Evolutionary conservation across 64 coral and sea anemone genomes (phyloP), one percentile per base, ranked within the genome.

Genomic region (Dendronephthya gigantea): DNA sequence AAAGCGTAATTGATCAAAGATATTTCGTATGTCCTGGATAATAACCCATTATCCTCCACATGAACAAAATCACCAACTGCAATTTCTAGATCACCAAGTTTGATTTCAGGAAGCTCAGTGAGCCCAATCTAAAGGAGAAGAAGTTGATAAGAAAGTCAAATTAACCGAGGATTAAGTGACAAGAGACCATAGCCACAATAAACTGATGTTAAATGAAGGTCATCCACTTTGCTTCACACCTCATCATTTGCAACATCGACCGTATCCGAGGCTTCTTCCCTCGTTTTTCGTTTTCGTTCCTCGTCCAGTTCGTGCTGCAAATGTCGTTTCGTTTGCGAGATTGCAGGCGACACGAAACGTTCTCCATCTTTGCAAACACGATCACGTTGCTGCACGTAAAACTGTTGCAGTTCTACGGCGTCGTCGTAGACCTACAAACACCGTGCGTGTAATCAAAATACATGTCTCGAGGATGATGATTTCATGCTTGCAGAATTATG

Each of bases 361-460:
- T 97, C 94, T 13, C 94, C 94, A 56, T 97, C 94, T 68, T 97
- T 97, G 66, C 94, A 97, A 13, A 97, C 76, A 81, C 89, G 93
- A 69, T 97, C 94, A 36, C 94, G 89, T 49, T 91, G 92, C 13
- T 48, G 89, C 2, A 97, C 82, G 83, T 90, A 97, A 35, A 79
- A 90, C 33, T 87, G 50, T 58, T 93, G 92, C 17, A 97, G 59
- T n/a, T 97, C 94, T 11, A 91, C 82, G 1, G 94, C 94, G 83
- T 97, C 94, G 7, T 97, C 94, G 82, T 97, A 97, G 36, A 87
- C 89, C 94, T 97, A 30, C 15, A 35, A 48, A 31, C 49, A 15
- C 84, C 28, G 29, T 30, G 1, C 48, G 35, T 28, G 66, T 83
- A 33, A 1, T 22, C 55, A 45, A 11, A 45, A 45, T 45, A 45